Base-by-base conservation (phyloP, 2,113 vertebrate genomes). In the Microtus richardsoni region DNA sequence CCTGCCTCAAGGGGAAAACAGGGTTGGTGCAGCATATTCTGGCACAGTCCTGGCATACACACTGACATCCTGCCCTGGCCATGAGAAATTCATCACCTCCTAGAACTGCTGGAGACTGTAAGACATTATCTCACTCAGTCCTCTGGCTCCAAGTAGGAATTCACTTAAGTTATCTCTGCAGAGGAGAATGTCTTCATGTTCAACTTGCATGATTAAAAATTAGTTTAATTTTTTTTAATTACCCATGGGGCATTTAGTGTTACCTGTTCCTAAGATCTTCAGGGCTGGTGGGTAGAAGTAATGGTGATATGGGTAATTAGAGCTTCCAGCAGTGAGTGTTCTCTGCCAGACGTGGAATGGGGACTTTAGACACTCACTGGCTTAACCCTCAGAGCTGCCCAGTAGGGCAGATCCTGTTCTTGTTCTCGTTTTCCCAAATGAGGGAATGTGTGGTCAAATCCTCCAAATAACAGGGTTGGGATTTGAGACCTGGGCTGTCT, bases 71-170 rank as follows among this genome's bases (percentile, higher is more conserved):
- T 94, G 87, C 80, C 92, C 89, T 85, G 91, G 68, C 95, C 97
- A 92, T 64, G 88, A 89, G 92, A 96, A 87, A 96, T 95, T 86
- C 75, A 95, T 95, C 95, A 93, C 91, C 86, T 92, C 79, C 66
- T 91, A 41, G 84, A 66, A 79, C 93, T 79, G 41, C 62, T 14
- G 19, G 91, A 83, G 84, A 93, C 58, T 54, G n/a, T 39, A 91
- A 97, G 96, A 96, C 95, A 68, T 96, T 95, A 97, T 97, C 95
- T 98, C 97, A 97, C 92, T 70, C 93, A 66, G 89, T 80, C 91
- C 83, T 96, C 95, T 96, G 97, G 92, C 97, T 96, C 94, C 73
- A 89, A 89, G 89, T 54, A 93, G 54, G 54, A 89, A 86, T 96
- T 91, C 79, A 86, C 89, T 97, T 96, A 79, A 84, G 68, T 96